Percentiles rank a stretch among this genome's conserved stretches.
These are phyloP conservation scores for Andricus quercusramuli DNA, from an alignment of 2,888 invertebrate species.

Conservation along the genomic window DNA sequence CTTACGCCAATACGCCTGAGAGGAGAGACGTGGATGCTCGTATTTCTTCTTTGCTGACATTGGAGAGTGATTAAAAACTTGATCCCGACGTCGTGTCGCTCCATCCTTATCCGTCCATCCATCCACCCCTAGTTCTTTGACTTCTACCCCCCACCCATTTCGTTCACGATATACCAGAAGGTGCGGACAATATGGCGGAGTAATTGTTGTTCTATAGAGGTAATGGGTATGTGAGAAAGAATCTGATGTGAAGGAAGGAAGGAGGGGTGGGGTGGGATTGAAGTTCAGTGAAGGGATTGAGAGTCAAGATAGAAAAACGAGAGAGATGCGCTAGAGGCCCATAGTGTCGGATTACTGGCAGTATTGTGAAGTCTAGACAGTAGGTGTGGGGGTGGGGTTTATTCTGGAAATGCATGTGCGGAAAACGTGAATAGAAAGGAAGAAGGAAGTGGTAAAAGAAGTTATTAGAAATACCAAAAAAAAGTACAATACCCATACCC, in stretches of 20 bases:
- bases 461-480: constrained; percentile 72
- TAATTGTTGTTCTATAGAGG: constrained; percentile 67
- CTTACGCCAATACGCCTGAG: background rate
- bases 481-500: constrained; percentile 47
- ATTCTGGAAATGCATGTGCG: constrained; percentile 37
- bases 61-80: constrained; percentile 74
- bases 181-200: constrained; percentile 66
- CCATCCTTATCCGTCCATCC: constrained; percentile 60
- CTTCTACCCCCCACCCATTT: constrained; percentile 50
- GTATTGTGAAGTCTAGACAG: constrained; percentile 71
- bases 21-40: constrained; percentile 47
- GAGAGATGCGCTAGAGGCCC: constrained; percentile 54
- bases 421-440: constrained; percentile 42
- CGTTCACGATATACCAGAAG: constrained; percentile 63
- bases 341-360: constrained; percentile 71
- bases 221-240: constrained; percentile 14
- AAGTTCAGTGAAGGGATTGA: constrained; percentile 42
- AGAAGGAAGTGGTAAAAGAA: constrained; percentile 61
- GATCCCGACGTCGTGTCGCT: constrained; percentile 61
- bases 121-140: constrained; percentile 48
- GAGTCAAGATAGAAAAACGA: constrained; percentile 39
- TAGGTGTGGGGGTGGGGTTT: constrained; percentile 54
- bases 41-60: constrained; percentile 66
- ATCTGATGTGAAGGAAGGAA: constrained; percentile 11
- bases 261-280: background rate